A percentile compares a stretch with the other conserved stretches of the same genome.
These are phyloP conservation scores for Nibea coibor DNA, from an alignment of 2,113 vertebrate species.

Conservation along the genomic window DNA sequence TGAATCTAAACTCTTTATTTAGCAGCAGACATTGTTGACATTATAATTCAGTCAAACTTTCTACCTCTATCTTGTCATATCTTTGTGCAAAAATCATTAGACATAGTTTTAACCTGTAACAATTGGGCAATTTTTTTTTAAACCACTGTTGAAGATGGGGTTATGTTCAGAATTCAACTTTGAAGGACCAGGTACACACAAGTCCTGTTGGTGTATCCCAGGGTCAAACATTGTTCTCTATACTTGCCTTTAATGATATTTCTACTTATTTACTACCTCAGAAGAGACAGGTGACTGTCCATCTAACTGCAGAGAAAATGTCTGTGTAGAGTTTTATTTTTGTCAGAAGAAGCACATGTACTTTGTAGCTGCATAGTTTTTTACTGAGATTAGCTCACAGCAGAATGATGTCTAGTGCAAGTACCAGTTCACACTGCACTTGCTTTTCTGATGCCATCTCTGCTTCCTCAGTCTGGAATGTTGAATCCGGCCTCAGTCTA, in stretches of 20 bases:
- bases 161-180: conserved; percentile 46
- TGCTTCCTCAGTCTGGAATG: conserved; percentile 56
- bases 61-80: conserved; percentile 76
- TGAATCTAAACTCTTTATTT: conserved; percentile 72
- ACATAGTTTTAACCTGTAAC: conserved; percentile 66
- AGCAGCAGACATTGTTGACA: conserved; percentile 69
- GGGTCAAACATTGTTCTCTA: conserved; percentile 54
- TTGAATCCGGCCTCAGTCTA: conserved; percentile 19
- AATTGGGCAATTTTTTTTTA: conserved; percentile 47
- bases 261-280: conserved; percentile 83
- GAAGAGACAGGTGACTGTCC: conserved; percentile 73
- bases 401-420: conserved; percentile 40
- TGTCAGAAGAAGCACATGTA: conserved; percentile 75
- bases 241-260: conserved; percentile 72
- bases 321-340: conserved; percentile 72
- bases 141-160: conserved; percentile 49
- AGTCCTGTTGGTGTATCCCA: conserved; percentile 34
- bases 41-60: conserved; percentile 72
- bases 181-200: conserved; percentile 47
- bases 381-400: conserved; percentile 61
- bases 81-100: conserved; percentile 64
- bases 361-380: conserved; percentile 67
- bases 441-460: conserved; percentile 17
- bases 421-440: conserved; percentile 13
- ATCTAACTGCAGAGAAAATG: conserved; percentile 72